Percentiles rank a stretch among this genome's conserved stretches.
phyloP scores from a whole-genome alignment of 2,113 vertebrate genomes.

The Machaerirhynchus nigripectus region DNA sequence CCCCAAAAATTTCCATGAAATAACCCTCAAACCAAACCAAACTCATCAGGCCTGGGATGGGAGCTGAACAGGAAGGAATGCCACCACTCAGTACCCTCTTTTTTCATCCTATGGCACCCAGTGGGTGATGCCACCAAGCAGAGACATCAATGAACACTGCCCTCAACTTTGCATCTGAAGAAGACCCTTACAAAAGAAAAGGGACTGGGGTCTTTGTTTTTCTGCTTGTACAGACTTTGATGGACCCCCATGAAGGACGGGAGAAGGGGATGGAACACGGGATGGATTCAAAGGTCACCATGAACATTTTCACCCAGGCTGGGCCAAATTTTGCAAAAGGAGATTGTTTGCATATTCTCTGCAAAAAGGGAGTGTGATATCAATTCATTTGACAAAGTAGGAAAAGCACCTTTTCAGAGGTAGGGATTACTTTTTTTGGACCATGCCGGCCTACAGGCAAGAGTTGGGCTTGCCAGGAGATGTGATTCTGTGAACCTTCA shows the following conservation, averaged over 20 bases:
- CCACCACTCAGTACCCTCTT: not conserved
- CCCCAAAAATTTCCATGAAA: not conserved
- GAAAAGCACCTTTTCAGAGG: not conserved
- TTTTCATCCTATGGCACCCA: not conserved
- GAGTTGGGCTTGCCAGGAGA: not conserved
- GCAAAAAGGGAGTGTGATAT: not conserved
- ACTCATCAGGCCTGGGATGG: not conserved
- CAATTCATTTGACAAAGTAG: not conserved
- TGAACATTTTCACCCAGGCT: not conserved
- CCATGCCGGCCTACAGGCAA: not conserved
- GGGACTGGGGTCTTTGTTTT: not conserved
- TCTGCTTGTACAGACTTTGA: not conserved
- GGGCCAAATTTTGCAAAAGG: not conserved
- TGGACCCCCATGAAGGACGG: not conserved
- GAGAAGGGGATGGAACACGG: not conserved
- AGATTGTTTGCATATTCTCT: not conserved
- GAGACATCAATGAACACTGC: not conserved
- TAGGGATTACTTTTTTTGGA: not conserved
- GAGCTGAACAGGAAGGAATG: not conserved
- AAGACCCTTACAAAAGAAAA: not conserved
- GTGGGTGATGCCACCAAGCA: not conserved
- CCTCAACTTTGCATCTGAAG: not conserved
- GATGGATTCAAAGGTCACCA: not conserved
- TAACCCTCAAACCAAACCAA: not conserved
- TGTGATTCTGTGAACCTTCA: not conserved